These are phyloP conservation scores for Euthynnus affinis DNA, from an alignment of 2,797 vertebrate species.

Conservation along the genomic window DNA sequence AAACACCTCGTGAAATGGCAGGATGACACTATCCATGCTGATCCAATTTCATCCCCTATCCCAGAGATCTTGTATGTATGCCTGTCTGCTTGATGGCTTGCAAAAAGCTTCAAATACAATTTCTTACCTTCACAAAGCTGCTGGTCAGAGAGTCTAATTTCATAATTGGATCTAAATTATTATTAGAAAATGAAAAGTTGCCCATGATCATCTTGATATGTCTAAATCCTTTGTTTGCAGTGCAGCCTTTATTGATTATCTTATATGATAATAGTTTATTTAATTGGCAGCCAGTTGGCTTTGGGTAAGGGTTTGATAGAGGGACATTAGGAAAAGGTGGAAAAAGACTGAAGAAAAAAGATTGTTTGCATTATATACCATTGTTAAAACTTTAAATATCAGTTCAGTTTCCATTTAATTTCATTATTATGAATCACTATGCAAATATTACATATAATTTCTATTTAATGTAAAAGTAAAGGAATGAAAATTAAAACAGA, in stretches of 20 bases:
- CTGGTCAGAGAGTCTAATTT: neutral
- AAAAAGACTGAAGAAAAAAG: neutral
- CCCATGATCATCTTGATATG: too few species aligned
- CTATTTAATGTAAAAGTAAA: too few species aligned
- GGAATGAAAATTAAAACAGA: neutral
- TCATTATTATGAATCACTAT: too few species aligned
- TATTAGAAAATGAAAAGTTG: too few species aligned
- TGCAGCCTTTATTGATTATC: too few species aligned
- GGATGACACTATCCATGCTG: conserved; percentile 7
- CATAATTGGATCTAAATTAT: neutral
- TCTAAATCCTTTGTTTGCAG: too few species aligned
- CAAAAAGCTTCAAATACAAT: conserved; percentile 31
- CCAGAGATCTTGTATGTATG: conserved; percentile 23
- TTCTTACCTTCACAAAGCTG: neutral
- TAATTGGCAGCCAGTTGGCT: neutral
- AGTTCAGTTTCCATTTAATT: too few species aligned
- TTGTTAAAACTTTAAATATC: neutral
- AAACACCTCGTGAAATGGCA: conserved; percentile 31
- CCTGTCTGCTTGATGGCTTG: neutral
- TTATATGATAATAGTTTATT: neutral
- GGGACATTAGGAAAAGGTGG: neutral
- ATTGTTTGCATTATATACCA: neutral
- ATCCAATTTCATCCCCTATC: conserved; percentile 43
- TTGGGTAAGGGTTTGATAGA: neutral
- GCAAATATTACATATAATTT: too few species aligned